Evolutionary conservation across 2,888 invertebrate genomes (phyloP).

Genomic region (Eutolmus rufibarbis): DNA sequence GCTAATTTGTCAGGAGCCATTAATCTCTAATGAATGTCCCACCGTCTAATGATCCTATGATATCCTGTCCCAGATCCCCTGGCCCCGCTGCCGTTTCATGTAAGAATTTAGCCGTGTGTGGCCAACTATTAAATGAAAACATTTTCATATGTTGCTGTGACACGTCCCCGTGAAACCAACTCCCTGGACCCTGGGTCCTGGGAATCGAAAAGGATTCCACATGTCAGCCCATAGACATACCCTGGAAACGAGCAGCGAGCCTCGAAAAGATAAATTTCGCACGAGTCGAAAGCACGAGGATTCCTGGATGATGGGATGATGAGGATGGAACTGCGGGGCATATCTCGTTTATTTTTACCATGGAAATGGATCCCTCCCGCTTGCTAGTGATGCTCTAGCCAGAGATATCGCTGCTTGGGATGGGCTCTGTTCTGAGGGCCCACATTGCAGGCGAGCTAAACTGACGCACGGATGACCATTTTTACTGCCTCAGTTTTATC

Average conservation of each 20-base stretch:
- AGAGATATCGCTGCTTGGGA: neutral
- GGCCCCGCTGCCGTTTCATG: neutral
- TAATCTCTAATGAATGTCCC: constrained; percentile 11
- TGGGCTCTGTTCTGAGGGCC: neutral
- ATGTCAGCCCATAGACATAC: constrained; percentile 12
- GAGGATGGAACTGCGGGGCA: neutral
- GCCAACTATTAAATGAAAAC: neutral
- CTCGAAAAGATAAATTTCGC: neutral
- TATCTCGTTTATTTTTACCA: neutral
- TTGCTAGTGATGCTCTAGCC: neutral
- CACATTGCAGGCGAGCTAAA: neutral
- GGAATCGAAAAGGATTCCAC: constrained; percentile 7
- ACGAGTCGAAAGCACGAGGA: neutral
- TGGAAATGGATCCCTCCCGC: neutral
- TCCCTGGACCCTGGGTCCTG: neutral
- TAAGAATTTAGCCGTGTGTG: neutral
- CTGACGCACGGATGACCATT: constrained; percentile 1
- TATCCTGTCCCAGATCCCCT: neutral
- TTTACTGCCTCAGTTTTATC: constrained; percentile 30
- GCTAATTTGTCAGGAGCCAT: constrained; percentile 8
- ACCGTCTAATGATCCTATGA: neutral
- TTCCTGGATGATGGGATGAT: neutral
- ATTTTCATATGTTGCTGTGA: neutral
- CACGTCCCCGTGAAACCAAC: neutral
- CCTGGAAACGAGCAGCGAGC: neutral